Conservation (phyloP, 2,797 vertebrate species). For the Gymnodraco acuticeps region DNA sequence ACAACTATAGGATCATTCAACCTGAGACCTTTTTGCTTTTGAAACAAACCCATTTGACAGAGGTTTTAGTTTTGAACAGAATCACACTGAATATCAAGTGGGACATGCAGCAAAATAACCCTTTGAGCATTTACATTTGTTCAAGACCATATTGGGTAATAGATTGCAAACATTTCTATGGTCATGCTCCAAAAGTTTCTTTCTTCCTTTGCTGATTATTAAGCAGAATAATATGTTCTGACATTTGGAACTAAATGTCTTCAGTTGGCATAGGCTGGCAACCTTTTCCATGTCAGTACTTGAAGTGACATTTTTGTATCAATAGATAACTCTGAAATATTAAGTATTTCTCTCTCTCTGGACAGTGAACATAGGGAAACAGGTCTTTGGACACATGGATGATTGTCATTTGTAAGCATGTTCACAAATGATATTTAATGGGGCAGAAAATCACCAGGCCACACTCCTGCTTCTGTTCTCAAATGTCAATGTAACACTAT, state of each 20-base stretch:
- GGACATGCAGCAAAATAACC: slow-evolving; percentile 5
- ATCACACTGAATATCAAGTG: background rate
- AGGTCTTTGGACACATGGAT: slow-evolving; percentile 25
- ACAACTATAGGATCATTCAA: slow-evolving; percentile 5
- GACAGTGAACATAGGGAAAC: slow-evolving; percentile 42
- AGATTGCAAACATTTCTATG: slow-evolving; percentile 17
- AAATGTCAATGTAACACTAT: slow-evolving; percentile 79
- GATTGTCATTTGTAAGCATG: slow-evolving; percentile 69
- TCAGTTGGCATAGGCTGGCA: slow-evolving; percentile 39
- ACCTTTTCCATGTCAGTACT: slow-evolving; percentile 48
- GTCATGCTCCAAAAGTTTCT: slow-evolving; percentile 5
- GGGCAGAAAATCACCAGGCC: slow-evolving; percentile 54
- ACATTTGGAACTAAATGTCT: slow-evolving; percentile 57
- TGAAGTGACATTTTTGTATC: slow-evolving; percentile 46
- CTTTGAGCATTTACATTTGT: slow-evolving; percentile 21
- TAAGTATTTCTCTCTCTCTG: slow-evolving; percentile 30
- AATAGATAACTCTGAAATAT: slow-evolving; percentile 36
- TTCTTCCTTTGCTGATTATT: slow-evolving; percentile 11
- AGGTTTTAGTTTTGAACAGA: background rate
- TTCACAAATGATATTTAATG: slow-evolving; percentile 66
- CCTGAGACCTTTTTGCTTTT: background rate
- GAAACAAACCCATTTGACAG: slow-evolving; percentile 8
- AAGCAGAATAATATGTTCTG: slow-evolving; percentile 34
- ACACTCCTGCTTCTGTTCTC: slow-evolving; percentile 56
- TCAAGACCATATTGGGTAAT: background rate